Base-by-base conservation (phyloP, 2,888 invertebrate species). In the Pammene aurita region DNA sequence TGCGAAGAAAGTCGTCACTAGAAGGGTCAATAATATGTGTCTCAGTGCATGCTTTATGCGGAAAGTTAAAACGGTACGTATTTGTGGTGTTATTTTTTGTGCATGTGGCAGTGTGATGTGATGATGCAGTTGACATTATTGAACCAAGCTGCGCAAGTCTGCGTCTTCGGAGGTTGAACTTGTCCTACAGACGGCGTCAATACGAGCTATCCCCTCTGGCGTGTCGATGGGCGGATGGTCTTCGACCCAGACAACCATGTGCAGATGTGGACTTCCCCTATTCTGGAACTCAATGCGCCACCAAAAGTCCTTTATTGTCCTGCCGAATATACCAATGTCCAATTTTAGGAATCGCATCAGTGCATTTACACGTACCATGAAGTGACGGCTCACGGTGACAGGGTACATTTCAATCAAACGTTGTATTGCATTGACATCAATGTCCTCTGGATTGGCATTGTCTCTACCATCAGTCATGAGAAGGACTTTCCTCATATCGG, bases 251-350 rank as follows among this genome's bases (percentile, higher is more conserved):
- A 73, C 42, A 2, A 74, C 64, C 74, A 74, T 76, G 60, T 75
- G 73, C 14, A 74, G 14, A 48, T 74, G 73, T 42, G 74, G 74
- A 67, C 73, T 74, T 7, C 73, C 74, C 7, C 75, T 38, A 46
- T 74, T 72, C 42, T 75, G 73, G 18, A 72, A 75, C 26, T 74
- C 72, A 44, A 74, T 72, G 0, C 73, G 56, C 69, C 72, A 76
- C 75, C 74, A 44, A 14, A 14, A 14, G 7, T n/a, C 44, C 2
- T n/a, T 44, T 7, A 44, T 6, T 14, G 5, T 5, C 0, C n/a
- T 7, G 5, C 44, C 44, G 6, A 44, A 14, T n/a, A n/a, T 44
- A 7, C 7, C 4, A 5, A 7, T 7, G 14, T n/a, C 10, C 44
- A 44, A 7, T 44, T 14, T 44, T 44, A n/a, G 7, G n/a, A 75